Evolutionary conservation across 2,113 vertebrate genomes (phyloP).

Genomic region (Equus przewalskii): DNA sequence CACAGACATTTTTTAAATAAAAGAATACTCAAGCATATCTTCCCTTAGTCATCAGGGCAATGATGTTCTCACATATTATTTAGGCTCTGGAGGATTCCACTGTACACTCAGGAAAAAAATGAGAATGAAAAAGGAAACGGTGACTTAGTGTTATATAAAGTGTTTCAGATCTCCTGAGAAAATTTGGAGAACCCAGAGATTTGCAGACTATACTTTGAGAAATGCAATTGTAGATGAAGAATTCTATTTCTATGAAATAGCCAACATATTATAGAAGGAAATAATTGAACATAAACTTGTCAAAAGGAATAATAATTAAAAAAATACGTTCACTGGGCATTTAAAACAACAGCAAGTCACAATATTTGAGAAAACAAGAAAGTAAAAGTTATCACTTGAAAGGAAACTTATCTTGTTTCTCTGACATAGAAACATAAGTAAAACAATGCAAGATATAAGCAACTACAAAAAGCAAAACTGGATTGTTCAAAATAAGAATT

Average conservation of each 20-base stretch:
- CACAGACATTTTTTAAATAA: not conserved
- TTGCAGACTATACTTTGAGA: not conserved
- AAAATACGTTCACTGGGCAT: not conserved
- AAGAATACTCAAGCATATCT: not conserved
- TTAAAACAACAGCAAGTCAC: not conserved
- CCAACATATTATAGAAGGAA: not conserved
- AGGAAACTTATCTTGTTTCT: not conserved
- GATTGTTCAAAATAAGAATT: not conserved
- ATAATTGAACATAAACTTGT: not conserved
- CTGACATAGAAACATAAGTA: not conserved
- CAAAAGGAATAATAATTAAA: conserved; percentile 24
- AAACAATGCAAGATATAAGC: not conserved
- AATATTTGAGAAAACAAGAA: not conserved
- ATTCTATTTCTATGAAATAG: not conserved
- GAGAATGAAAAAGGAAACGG: not conserved
- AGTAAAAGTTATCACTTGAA: not conserved
- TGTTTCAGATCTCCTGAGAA: not conserved
- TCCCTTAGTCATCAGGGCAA: not conserved
- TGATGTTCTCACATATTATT: no score
- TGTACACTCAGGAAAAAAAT: not conserved
- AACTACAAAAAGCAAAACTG: not conserved
- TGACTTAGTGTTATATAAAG: not conserved
- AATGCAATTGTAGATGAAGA: not conserved
- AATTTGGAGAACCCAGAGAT: not conserved
- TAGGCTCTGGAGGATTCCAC: not conserved